Evolutionary conservation across 2,888 invertebrate species (phyloP).

Genomic region (Synanthedon myopaeformis): DNA sequence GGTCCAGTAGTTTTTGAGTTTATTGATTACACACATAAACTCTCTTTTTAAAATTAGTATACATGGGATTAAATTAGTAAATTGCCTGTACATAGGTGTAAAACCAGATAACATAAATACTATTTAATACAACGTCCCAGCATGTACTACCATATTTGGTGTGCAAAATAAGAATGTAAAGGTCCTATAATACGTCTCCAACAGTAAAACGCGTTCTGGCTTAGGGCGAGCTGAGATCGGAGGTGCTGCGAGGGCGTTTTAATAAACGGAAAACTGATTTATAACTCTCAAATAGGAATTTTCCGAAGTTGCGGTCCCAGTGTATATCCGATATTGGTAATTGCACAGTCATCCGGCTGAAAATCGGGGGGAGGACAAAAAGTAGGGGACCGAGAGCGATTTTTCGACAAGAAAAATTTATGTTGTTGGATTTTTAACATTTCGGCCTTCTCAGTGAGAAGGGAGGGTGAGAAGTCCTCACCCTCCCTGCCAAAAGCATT

Average conservation of each 20-base stretch:
- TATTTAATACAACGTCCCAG: no score
- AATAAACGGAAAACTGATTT: slow-evolving; percentile 62
- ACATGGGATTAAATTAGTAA: no score
- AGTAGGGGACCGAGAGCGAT: background rate
- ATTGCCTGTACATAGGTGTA: no score
- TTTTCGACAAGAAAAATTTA: slow-evolving; percentile 1
- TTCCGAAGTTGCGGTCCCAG: slow-evolving; percentile 31
- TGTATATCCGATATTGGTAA: slow-evolving; percentile 35
- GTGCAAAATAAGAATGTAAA: background rate
- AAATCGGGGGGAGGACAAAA: slow-evolving; percentile 5
- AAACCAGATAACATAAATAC: no score
- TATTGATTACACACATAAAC: no score
- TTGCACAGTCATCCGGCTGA: slow-evolving; percentile 52
- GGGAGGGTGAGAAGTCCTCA: no score
- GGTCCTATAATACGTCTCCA: background rate
- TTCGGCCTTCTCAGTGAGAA: no score
- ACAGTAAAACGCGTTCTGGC: slow-evolving; percentile 4
- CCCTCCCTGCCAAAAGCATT: no score
- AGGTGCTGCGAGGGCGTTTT: slow-evolving; percentile 42
- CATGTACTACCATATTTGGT: no score
- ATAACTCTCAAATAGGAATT: slow-evolving; percentile 45
- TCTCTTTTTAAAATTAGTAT: no score
- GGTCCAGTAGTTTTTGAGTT: no score
- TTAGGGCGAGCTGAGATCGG: slow-evolving; percentile 25
- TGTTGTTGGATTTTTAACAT: background rate